Base-by-base conservation (phyloP, 2,797 vertebrate genomes). In the Lacerta viridis region DNA sequence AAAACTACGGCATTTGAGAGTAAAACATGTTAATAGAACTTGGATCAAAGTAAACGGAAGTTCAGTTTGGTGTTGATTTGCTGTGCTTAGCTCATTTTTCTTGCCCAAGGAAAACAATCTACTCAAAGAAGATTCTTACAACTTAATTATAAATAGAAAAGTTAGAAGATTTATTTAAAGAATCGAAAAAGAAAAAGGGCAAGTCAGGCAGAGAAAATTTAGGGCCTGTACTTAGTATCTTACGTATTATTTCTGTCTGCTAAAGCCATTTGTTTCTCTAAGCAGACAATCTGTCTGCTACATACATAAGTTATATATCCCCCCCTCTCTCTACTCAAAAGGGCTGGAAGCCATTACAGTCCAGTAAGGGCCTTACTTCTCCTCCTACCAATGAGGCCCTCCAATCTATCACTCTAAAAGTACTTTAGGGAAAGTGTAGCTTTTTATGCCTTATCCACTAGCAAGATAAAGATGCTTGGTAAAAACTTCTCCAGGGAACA, bases 201-300 rank as follows among this genome's bases (percentile, higher is more conserved):
- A 69, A 66, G 39, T n/a, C n/a, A 82, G 84, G 25, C 88, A 76
- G 13, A 84, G 69, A 80, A 87, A 43, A 80, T 23, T 80, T 66
- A 87, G 43, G 8, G 27, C 33, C 43, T 55, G n/a, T n/a, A 36
- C 43, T 89, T 81, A 43, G 68, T 4, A 2, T 80, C 41, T 41
- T 66, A 25, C 15, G 33, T 64, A 39, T 84, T 80, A 82, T 80
- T 90, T 87, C 50, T 87, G 66, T 64, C 80, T 87, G 39, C 50
- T 80, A 74, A 87, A 87, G 41, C 80, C 39, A 79, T 90, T 90
- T 87, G 33, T 78, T 74, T 74, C 68, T 79, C 74, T 55, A 50
- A 83, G 66, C 74, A 87, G 85, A 90, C n/a, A 33, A 83, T 75
- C 68, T n/a, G 25, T 74, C 39, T 68, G n/a, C 80, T 36, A 43